Evolutionary conservation across 1,140 invertebrate genomes (phyloP).

Genomic region (Melitaea cinxia): DNA sequence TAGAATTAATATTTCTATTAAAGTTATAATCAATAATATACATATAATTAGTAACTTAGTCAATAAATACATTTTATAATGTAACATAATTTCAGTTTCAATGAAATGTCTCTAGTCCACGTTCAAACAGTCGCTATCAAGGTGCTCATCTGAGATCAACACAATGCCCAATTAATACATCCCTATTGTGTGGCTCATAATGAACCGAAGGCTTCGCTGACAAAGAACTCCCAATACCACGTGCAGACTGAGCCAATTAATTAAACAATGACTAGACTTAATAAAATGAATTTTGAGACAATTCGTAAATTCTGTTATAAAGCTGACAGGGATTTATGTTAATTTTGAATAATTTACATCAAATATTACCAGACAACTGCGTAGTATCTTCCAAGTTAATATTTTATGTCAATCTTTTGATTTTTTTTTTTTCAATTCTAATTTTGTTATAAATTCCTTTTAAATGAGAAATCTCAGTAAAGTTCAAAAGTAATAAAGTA

Average conservation of each 20-base stretch:
- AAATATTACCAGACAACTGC: too few relatives aligned
- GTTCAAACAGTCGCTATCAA: conserved; percentile 28
- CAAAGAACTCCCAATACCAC: conserved; percentile 25
- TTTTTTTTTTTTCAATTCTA: too few relatives aligned
- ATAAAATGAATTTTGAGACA: conserved; percentile 10
- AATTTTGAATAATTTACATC: background rate
- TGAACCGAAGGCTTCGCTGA: conserved; percentile 29
- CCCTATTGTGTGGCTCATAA: conserved; percentile 30
- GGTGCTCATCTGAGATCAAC: conserved; percentile 16
- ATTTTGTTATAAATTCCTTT: too few relatives aligned
- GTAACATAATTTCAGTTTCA: background rate
- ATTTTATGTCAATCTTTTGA: too few relatives aligned
- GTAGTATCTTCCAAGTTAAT: too few relatives aligned
- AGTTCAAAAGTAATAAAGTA: too few relatives aligned
- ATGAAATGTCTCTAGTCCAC: background rate
- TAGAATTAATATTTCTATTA: too few relatives aligned
- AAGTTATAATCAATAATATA: too few relatives aligned
- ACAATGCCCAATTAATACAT: conserved; percentile 31
- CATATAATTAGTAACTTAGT: background rate
- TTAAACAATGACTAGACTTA: conserved; percentile 15
- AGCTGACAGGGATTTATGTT: background rate
- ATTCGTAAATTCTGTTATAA: background rate
- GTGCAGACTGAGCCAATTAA: conserved; percentile 21
- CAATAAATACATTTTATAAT: background rate
- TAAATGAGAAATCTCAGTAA: too few relatives aligned